Conservation (phyloP, 2,113 vertebrate species). For the Acrocephalus kingi region DNA sequence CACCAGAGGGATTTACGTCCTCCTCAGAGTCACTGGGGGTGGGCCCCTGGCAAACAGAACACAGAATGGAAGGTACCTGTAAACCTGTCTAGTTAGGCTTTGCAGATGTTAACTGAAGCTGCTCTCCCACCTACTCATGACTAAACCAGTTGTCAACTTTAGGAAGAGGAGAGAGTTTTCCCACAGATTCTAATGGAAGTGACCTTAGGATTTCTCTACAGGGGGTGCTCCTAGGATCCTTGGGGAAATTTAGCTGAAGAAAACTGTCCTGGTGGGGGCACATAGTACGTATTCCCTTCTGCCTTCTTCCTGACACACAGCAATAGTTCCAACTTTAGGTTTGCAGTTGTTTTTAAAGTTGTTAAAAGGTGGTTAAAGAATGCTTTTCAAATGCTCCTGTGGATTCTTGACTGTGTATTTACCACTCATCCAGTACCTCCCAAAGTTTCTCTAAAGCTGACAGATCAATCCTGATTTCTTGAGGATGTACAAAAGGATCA, state of each 20-base stretch:
- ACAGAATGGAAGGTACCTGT: not conserved
- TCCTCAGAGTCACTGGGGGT: not conserved
- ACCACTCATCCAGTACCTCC: not conserved
- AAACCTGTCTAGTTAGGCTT: not conserved
- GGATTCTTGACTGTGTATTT: not conserved
- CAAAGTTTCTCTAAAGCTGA: not conserved
- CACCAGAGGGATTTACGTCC: not conserved
- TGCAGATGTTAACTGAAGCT: not conserved
- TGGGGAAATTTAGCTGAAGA: not conserved
- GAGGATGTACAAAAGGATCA: not conserved
- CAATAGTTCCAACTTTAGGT: not conserved
- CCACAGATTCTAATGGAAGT: not conserved
- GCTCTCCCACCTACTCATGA: not conserved
- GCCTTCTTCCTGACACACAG: not conserved
- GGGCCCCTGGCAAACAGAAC: not conserved
- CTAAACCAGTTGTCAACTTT: not conserved
- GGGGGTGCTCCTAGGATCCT: rapidly evolving
- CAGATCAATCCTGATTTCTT: not conserved
- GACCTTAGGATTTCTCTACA: not conserved
- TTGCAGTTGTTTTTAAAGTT: not conserved
- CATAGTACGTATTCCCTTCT: rapidly evolving
- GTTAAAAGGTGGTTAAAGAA: not conserved
- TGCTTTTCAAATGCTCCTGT: not conserved
- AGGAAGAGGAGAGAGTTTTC: not conserved
- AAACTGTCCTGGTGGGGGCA: not conserved